A percentile compares a stretch with the other conserved stretches of the same genome.
Conservation (phyloP, 2,797 vertebrate genomes). For the Falco concolor region DNA sequence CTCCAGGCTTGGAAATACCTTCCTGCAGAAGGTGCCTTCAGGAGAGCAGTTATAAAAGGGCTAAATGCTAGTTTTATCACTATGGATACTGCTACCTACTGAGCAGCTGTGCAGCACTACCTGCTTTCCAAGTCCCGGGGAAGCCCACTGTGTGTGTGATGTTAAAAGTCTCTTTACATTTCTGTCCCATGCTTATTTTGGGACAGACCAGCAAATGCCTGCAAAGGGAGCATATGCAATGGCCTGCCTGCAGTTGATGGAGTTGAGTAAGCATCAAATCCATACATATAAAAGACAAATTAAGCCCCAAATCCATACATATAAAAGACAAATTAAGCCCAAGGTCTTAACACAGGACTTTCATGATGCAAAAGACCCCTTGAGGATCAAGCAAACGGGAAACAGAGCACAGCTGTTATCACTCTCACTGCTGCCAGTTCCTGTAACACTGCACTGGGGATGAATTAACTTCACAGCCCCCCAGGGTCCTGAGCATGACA, state of each 20-base stretch:
- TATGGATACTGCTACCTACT: not conserved
- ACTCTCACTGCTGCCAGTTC: not conserved
- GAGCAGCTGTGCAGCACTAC: not conserved
- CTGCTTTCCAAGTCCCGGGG: not conserved
- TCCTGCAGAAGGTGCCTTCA: not conserved
- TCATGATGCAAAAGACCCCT: not conserved
- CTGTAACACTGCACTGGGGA: not conserved
- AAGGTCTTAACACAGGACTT: not conserved
- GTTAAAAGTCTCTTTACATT: not conserved
- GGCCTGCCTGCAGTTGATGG: not conserved
- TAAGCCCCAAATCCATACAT: not conserved
- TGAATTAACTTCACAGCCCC: not conserved
- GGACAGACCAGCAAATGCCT: not conserved
- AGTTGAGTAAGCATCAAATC: not conserved
- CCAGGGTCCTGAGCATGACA: accelerated
- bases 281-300: not conserved
- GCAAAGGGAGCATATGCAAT: not conserved
- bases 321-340: not conserved
- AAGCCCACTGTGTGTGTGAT: not conserved
- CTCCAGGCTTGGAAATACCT: not conserved
- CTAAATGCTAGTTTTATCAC: not conserved
- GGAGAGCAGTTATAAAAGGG: not conserved
- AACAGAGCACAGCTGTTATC: not conserved
- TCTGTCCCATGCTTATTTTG: not conserved
- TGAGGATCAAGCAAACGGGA: not conserved